These are phyloP conservation scores for Calidris pugnax DNA, from an alignment of 2,113 vertebrate genomes.

Conservation along the genomic window DNA sequence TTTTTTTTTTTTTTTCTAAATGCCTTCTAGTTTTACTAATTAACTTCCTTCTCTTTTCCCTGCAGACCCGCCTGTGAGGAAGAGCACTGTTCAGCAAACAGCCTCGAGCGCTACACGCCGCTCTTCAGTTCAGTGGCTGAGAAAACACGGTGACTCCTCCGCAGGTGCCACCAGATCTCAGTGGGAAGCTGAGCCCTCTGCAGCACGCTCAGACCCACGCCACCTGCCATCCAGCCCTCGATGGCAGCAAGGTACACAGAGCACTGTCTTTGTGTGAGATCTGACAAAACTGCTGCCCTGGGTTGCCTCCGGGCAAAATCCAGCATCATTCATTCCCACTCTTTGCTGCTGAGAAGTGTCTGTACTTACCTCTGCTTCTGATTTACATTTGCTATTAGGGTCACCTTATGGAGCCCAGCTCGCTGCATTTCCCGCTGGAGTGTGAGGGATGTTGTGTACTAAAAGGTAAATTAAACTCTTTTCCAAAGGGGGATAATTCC, in stretches of 20 bases:
- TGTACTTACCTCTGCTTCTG: neutral
- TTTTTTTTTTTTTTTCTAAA: neutral
- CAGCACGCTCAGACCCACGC: fast-evolving
- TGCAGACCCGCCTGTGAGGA: neutral
- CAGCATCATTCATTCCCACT: neutral
- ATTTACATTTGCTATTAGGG: neutral
- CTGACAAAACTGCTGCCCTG: neutral
- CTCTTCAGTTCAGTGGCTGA: neutral
- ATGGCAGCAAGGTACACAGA: neutral
- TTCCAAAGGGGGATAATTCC: neutral
- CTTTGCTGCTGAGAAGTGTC: neutral
- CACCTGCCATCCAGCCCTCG: neutral
- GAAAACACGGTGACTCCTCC: neutral
- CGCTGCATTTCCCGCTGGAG: neutral
- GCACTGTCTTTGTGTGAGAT: neutral
- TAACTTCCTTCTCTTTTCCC: neutral
- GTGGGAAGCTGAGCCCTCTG: neutral
- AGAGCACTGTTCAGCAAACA: neutral
- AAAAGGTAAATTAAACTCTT: neutral
- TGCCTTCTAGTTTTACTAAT: slow-evolving; percentile 15
- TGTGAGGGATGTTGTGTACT: neutral
- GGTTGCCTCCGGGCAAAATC: slow-evolving; percentile 45
- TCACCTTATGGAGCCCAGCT: neutral
- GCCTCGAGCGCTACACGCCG: neutral
- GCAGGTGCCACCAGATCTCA: neutral